Base-by-base conservation (phyloP, 1,140 invertebrate species). In the Parapsyche elsis region DNA sequence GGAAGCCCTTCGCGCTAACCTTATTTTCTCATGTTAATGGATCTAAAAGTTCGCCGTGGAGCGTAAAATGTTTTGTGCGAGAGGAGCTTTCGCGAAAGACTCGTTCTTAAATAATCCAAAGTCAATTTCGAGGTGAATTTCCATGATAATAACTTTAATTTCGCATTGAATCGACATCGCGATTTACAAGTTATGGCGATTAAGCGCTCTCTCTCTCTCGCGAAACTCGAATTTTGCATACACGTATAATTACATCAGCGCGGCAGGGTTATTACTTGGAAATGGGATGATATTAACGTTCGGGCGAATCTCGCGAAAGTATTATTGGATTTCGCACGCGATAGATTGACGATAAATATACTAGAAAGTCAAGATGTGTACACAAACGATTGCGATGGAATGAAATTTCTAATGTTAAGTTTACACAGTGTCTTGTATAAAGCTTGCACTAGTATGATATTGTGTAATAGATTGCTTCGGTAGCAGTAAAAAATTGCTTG, bases 121-220 rank as follows among this genome's bases (percentile, higher is more conserved):
- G 64, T 67, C 64, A 67, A 67, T 67, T 67, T 67, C 64, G 64
- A 5, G 9, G 12, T 16, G 24, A 67, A 67, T 67, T 67, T 67
- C 21, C 64, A 67, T 67, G 24, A 67, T 67, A 67, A 67, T 67
- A 23, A 67, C 21, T 53, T 16, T 12, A 16, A 53, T 53, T 53
- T 53, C 49, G 49, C 49, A 53, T 53, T 53, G 49, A 53, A 53
- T 53, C 16, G 49, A 53, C 49, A 14, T 53, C 49, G 49, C 2
- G 49, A 53, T 53, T 53, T 16, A 53, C 49, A 53, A 53, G 16
- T 53, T 53, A 53, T 53, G 16, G 12, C 49, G 49, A 53, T 53
- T 53, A 53, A 53, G 16, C 16, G 10, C 49, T 4, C 5, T 4
- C 49, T 53, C 2, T 2, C 10, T 12, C 16, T 5, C 12, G 2